Evolutionary conservation across 2,888 invertebrate species (phyloP).

Genomic region (Athripsodes cinereus): DNA sequence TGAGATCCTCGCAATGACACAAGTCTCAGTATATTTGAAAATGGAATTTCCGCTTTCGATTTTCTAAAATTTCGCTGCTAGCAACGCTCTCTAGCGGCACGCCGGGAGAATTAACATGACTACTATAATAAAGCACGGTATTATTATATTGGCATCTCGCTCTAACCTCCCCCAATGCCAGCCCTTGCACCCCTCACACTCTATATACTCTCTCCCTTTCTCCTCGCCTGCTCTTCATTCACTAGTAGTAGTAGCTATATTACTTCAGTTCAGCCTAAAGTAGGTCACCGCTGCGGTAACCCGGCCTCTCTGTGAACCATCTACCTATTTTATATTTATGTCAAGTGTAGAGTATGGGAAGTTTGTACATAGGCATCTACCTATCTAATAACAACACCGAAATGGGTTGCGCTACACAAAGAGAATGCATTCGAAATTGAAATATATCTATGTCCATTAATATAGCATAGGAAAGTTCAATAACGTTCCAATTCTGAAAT

Average conservation of each 20-base stretch:
- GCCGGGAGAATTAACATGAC: neutral
- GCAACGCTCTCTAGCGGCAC: constrained; percentile 2
- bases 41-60: neutral
- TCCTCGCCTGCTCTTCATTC: constrained; percentile 30
- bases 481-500: too few relatives aligned
- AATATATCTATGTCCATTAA: too few relatives aligned
- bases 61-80: neutral
- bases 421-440: neutral
- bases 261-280: neutral
- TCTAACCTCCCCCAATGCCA: neutral
- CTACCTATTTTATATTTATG: constrained; percentile 23
- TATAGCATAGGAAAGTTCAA: too few relatives aligned
- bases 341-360: constrained; percentile 15
- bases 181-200: constrained; percentile 29
- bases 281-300: constrained; percentile 26
- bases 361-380: too few relatives aligned
- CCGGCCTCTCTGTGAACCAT: constrained; percentile 24
- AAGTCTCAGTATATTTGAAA: neutral
- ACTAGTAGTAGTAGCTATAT: too few relatives aligned
- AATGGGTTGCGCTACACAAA: neutral
- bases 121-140: neutral
- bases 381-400: neutral
- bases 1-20: too few relatives aligned
- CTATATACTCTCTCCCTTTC: constrained; percentile 28
- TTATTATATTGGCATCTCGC: neutral